Evolutionary conservation across 2,888 invertebrate genomes (phyloP).

Genomic region (Phasia obesa): DNA sequence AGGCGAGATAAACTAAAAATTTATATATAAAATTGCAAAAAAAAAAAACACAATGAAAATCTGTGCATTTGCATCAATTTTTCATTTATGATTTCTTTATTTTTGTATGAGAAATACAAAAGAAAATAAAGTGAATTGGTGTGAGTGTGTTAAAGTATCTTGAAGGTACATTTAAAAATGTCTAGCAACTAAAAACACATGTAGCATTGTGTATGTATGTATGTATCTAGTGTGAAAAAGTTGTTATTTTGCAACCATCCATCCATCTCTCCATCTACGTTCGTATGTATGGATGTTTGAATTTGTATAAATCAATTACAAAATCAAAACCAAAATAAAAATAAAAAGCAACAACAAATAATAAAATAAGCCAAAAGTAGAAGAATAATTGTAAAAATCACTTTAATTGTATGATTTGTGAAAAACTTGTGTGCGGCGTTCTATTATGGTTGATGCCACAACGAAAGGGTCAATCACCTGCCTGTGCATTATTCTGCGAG

Average conservation of each 20-base stretch:
- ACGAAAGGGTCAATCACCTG: conserved; percentile 68
- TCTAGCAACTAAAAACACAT: conserved; percentile 28
- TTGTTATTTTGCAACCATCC: conserved; percentile 34
- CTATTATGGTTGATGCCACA: conserved; percentile 1
- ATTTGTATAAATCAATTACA: conserved; percentile 29
- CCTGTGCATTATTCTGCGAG: conserved; percentile 42
- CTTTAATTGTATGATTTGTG: conserved; percentile 39
- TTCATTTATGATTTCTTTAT: conserved; percentile 32
- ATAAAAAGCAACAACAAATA: conserved; percentile 14
- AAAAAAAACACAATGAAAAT: conserved; percentile 52
- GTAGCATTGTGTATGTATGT: conserved; percentile 7
- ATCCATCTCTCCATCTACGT: too few relatives aligned
- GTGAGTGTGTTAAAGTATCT: conserved; percentile 46
- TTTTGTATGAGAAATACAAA: conserved; percentile 29
- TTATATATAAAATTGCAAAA: background rate
- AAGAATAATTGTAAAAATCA: conserved; percentile 6
- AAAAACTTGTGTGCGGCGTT: conserved; percentile 19
- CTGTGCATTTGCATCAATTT: conserved; percentile 41
- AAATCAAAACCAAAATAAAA: too few relatives aligned
- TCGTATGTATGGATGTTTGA: too few relatives aligned
- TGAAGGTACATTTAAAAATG: conserved; percentile 42
- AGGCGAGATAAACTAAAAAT: background rate
- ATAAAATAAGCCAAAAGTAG: background rate
- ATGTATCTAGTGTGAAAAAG: conserved; percentile 9
- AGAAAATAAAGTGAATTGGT: conserved; percentile 38